Base-by-base conservation (phyloP, 2,888 invertebrate species). In the Sphinx pinastri region DNA sequence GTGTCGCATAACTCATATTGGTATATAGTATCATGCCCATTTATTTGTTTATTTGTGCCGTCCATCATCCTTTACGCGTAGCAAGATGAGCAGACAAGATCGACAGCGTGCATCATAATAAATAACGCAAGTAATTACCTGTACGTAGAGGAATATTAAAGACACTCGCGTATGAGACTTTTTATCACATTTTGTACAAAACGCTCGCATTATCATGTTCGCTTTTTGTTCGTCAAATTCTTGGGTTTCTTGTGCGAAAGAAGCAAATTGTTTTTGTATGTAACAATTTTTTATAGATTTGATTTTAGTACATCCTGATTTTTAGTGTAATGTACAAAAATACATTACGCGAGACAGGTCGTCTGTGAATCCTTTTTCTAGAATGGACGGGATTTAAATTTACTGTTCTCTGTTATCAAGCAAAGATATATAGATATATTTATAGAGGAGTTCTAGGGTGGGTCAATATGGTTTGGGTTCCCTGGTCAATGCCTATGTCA, bases 71-170 rank as follows among this genome's bases (percentile, higher is more conserved):
- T 57, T 58, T 58, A 58, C 31, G 7, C 31, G 25, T 7, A 38
- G n/a, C 7, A 31, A 14, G 8, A 58, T 58, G 25, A 57, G 57
- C 57, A 57, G 10, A 16, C 55, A 11, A 10, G 19, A 55, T 55
- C 12, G 16, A 11, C 16, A 55, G 12, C 16, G 55, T 55, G 11
- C 12, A 38, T 6, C 4, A 0, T 10, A n/a, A 45, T 59, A 59
- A 59, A 55, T 16, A 55, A 45, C 45, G 45, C 59, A 11, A 47
- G 47, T 63, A 63, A 63, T 49, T 19, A 57, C 57, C 10, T 25
- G 3, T 25, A 25, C 13, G 25, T 25, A 25, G 12, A 14, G 4
- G 12, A 11, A 51, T 25, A 12, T 11, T 13, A 12, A 57, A 57
- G 38, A 38, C 38, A 38, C 4, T 13, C 19, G 57, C 49, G 47